Percentiles rank a stretch among this genome's conserved stretches.
These are phyloP conservation scores for Pogona vitticeps DNA, from an alignment of 2,113 vertebrate species.

Conservation along the genomic window DNA sequence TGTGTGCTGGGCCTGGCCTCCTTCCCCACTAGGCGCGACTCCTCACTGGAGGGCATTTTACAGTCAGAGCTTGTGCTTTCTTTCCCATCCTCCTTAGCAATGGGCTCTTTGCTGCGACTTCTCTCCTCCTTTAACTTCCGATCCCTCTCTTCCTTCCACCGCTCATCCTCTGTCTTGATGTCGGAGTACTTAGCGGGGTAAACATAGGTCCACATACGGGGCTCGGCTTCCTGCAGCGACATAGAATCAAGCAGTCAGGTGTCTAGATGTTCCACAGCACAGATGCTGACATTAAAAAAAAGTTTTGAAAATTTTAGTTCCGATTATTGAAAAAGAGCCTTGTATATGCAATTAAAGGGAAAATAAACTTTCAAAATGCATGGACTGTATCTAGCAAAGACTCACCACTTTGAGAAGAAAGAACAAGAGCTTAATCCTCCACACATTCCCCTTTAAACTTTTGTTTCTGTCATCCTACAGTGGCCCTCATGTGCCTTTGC, in stretches of 20 bases:
- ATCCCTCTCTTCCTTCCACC: constrained; percentile 93
- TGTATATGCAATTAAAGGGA: background rate
- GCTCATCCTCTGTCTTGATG: constrained; percentile 86
- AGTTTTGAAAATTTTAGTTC: background rate
- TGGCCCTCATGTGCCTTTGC: background rate
- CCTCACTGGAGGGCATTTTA: constrained; percentile 82
- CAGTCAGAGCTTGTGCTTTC: constrained; percentile 85
- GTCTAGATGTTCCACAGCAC: too few species aligned
- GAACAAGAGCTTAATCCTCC: too few species aligned
- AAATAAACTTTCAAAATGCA: background rate
- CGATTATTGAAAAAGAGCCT: background rate
- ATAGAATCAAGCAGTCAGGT: background rate
- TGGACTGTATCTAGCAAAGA: too few species aligned
- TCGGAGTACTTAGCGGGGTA: constrained; percentile 90
- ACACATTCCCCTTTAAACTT: too few species aligned
- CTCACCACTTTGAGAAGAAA: background rate
- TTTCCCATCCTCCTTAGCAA: constrained; percentile 89
- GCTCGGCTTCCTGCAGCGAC: constrained; percentile 81
- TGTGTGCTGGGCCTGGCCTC: constrained; percentile 90
- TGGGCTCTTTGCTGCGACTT: constrained; percentile 85
- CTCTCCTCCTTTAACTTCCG: constrained; percentile 96
- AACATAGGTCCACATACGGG: constrained; percentile 87
- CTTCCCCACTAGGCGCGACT: constrained; percentile 88
- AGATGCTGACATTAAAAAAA: background rate
- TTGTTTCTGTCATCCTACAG: background rate